Conservation (phyloP, 23 tunicate species). For the Phallusia fumigata region DNA sequence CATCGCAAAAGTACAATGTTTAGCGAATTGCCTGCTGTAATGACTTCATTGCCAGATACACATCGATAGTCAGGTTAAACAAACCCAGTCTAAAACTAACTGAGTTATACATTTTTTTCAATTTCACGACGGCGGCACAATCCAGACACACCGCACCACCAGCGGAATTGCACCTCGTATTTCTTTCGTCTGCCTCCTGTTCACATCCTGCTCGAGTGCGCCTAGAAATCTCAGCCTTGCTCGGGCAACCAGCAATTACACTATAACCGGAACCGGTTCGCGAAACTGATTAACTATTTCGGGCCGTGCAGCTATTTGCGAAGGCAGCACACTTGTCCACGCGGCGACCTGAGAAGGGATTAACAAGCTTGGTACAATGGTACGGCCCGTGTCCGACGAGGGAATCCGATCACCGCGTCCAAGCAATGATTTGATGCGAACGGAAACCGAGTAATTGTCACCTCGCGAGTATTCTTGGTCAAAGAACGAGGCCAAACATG, state of each 20-base stretch:
- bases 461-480: not conserved
- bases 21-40: no score
- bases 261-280: not conserved
- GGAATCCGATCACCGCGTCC: not conserved
- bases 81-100: no score
- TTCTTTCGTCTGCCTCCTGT: no score
- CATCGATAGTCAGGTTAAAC: no score
- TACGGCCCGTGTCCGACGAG: not conserved
- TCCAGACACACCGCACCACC: no score
- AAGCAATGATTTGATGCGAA: not conserved
- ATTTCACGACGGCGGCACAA: no score
- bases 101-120: no score
- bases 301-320: not conserved
- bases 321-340: not conserved
- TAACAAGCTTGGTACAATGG: conserved; percentile 4
- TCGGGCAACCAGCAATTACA: not conserved
- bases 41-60: no score
- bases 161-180: no score
- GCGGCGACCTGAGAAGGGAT: not conserved
- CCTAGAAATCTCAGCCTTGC: no score
- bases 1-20: no score
- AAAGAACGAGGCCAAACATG: not conserved
- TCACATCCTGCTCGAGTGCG: no score
- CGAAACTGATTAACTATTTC: not conserved
- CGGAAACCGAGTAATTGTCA: conserved; percentile 14